Conservation (phyloP, 1,140 invertebrate genomes). For the Matsumurasca onukii region DNA sequence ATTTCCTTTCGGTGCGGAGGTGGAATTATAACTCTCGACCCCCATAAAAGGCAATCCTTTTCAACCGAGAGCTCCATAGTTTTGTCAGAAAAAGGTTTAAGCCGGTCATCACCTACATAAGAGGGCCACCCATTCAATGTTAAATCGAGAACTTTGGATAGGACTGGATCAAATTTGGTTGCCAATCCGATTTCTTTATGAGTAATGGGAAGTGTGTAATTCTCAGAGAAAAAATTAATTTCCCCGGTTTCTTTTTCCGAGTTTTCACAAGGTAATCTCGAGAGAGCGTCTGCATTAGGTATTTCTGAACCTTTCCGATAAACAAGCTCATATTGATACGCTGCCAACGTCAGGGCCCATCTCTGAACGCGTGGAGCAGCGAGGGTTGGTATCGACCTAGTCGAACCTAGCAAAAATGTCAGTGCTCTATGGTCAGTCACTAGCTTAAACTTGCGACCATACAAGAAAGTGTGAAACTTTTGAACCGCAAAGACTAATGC, state of each 20-base stretch:
- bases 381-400: not conserved
- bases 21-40: constrained; percentile 44
- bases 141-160: constrained; percentile 11
- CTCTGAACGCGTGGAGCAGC: not conserved
- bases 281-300: constrained; percentile 18
- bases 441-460: constrained; percentile 9
- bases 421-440: constrained; percentile 5
- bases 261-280: not conserved
- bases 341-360: constrained; percentile 12
- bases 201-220: not conserved
- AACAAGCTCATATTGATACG: not conserved
- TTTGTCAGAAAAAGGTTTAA: constrained; percentile 18
- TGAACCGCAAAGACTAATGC: constrained; percentile 4
- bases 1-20: constrained; percentile 33
- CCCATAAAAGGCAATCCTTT: constrained; percentile 28
- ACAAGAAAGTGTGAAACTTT: constrained; percentile 14
- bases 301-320: constrained; percentile 7
- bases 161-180: constrained; percentile 8
- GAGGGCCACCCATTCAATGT: constrained; percentile 8
- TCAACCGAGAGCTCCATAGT: constrained; percentile 25
- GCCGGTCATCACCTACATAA: constrained; percentile 4
- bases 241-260: constrained; percentile 6
- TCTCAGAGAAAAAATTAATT: not conserved
- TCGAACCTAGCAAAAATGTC: constrained; percentile 6
- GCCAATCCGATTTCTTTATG: not conserved